phyloP scores from a whole-genome alignment of 2,888 invertebrate species.

The Galerucella nymphaeae region DNA sequence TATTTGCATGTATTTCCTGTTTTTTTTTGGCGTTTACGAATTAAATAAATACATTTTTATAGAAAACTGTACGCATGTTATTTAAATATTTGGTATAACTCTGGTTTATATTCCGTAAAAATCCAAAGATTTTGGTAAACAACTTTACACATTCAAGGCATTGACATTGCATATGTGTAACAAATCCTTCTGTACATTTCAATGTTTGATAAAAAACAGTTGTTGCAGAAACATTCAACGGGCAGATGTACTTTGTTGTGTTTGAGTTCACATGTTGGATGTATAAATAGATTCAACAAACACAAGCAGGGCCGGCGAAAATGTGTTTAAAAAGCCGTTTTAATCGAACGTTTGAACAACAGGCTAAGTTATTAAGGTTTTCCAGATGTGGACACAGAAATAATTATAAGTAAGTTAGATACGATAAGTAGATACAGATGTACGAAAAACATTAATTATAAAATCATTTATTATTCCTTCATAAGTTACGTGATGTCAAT shows the following conservation, averaged over 20 bases:
- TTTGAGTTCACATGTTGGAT: slow-evolving; percentile 16
- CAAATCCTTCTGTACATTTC: slow-evolving; percentile 12
- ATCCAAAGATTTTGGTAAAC: slow-evolving; percentile 1
- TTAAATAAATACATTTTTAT: too few relatives aligned
- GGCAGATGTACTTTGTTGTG: slow-evolving; percentile 19
- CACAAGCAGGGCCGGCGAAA: slow-evolving; percentile 7
- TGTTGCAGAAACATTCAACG: slow-evolving; percentile 17
- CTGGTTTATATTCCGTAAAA: background rate
- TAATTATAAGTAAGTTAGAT: background rate
- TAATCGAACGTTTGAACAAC: background rate
- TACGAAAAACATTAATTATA: too few relatives aligned
- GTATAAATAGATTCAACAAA: slow-evolving; percentile 13
- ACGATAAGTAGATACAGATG: too few relatives aligned
- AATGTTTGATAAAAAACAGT: slow-evolving; percentile 21
- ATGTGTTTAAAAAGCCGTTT: background rate
- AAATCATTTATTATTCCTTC: too few relatives aligned
- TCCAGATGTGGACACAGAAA: background rate
- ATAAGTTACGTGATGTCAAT: too few relatives aligned
- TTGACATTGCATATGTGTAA: slow-evolving; percentile 6
- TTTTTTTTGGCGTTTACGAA: too few relatives aligned
- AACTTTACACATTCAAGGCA: slow-evolving; percentile 6
- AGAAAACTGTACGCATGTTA: too few relatives aligned
- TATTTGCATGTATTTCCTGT: too few relatives aligned
- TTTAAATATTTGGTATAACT: too few relatives aligned
- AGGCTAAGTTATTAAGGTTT: slow-evolving; percentile 1